These are phyloP conservation scores for Chamaea fasciata DNA, from an alignment of 2,113 vertebrate genomes.

Conservation along the genomic window DNA sequence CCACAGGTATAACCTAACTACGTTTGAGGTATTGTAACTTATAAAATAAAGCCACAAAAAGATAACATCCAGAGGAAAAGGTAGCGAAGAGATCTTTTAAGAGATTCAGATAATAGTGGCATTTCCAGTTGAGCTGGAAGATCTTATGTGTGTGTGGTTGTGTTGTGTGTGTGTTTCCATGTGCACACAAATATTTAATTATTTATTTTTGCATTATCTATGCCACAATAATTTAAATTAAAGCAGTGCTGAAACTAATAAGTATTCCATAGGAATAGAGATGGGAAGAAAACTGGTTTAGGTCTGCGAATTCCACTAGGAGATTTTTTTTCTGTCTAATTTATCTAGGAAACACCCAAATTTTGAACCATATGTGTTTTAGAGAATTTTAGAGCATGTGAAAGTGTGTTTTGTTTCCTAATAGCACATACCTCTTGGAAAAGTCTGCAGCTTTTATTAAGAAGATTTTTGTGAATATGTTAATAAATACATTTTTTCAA, in stretches of 20 bases:
- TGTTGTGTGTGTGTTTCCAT: background rate
- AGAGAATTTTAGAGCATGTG: background rate
- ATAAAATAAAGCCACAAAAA: background rate
- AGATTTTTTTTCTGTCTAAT: background rate
- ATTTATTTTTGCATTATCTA: background rate
- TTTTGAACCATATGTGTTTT: background rate
- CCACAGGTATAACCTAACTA: rapidly evolving
- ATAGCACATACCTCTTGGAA: background rate
- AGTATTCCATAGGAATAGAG: background rate
- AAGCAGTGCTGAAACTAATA: background rate
- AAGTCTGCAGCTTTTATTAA: background rate
- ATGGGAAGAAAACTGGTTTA: background rate
- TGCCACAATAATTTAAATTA: background rate
- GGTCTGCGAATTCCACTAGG: background rate
- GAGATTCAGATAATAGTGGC: background rate
- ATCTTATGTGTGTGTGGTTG: rapidly evolving
- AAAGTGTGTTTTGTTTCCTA: rapidly evolving
- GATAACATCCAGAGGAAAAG: background rate
- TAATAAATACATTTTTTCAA: background rate
- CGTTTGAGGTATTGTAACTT: background rate
- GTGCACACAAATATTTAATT: rapidly evolving
- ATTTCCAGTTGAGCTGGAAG: background rate
- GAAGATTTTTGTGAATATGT: background rate
- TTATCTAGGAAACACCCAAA: background rate
- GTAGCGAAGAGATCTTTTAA: background rate